These are phyloP conservation scores for Mustela nigripes DNA, from an alignment of 2,113 vertebrate species.

Conservation along the genomic window DNA sequence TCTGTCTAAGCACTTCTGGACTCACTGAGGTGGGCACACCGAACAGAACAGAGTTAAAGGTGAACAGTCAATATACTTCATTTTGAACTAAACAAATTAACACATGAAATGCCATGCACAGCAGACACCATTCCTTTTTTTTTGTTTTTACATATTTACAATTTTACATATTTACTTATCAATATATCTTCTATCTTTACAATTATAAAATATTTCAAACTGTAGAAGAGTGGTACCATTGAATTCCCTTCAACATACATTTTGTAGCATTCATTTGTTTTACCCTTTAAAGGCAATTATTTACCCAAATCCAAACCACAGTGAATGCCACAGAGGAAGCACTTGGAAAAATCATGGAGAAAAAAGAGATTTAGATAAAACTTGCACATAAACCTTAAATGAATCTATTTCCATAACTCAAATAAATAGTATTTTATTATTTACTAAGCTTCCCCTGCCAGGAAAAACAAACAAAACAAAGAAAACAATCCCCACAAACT, in stretches of 20 bases:
- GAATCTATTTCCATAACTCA: constrained; percentile 83
- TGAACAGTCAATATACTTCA: constrained; percentile 53
- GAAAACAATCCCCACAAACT: constrained; percentile 52
- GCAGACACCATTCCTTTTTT: constrained; percentile 45
- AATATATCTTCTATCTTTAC: constrained; percentile 86
- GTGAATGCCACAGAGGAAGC: constrained; percentile 80
- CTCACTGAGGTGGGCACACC: background rate
- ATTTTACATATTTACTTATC: constrained; percentile 88
- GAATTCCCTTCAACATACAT: constrained; percentile 37
- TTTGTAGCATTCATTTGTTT: constrained; percentile 51
- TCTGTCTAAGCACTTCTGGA: background rate
- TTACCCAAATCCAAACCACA: constrained; percentile 76
- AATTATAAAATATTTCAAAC: constrained; percentile 83
- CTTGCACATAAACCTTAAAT: constrained; percentile 83
- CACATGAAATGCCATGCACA: constrained; percentile 81
- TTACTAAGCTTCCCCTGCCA: constrained; percentile 69
- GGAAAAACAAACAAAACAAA: constrained; percentile 58
- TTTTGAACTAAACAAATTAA: constrained; percentile 63
- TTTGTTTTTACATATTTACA: constrained; percentile 88
- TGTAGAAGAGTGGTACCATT: constrained; percentile 65
- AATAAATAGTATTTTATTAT: constrained; percentile 88
- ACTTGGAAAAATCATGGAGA: constrained; percentile 76
- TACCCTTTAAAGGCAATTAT: constrained; percentile 68
- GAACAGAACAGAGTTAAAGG: constrained; percentile 22
- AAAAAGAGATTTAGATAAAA: constrained; percentile 82